Percentiles rank a stretch among this genome's conserved stretches.
phyloP scores from a whole-genome alignment of 2,888 invertebrate genomes.

The Melieria crassipennis region DNA sequence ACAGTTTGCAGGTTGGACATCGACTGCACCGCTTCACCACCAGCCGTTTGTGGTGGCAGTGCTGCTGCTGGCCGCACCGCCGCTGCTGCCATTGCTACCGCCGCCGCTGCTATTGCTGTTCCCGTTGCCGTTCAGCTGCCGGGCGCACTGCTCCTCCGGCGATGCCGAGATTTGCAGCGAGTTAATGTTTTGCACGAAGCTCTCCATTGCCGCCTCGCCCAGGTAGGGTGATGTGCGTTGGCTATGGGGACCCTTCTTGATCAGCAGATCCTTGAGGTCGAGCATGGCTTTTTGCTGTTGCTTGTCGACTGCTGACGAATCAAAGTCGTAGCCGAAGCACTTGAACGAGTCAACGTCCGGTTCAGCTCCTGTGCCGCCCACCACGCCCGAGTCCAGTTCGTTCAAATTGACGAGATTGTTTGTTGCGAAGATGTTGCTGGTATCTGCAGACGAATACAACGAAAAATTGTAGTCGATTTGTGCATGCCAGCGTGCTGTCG shows the following conservation, averaged over 20 bases:
- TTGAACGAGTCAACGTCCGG: conserved; percentile 88
- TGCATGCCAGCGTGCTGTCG: background rate
- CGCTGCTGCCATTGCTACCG: conserved; percentile 32
- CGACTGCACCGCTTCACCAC: conserved; percentile 43
- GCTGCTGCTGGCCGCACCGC: conserved; percentile 24
- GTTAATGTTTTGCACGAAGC: conserved; percentile 62
- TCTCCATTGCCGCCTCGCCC: conserved; percentile 60
- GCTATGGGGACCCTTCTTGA: conserved; percentile 58
- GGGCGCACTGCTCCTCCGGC: conserved; percentile 57
- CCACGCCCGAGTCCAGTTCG: conserved; percentile 80
- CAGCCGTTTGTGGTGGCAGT: conserved; percentile 44
- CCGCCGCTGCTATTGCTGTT: conserved; percentile 40
- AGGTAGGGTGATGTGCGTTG: conserved; percentile 62
- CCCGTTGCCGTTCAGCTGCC: conserved; percentile 52
- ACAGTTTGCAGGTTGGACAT: conserved; percentile 6
- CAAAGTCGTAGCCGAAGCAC: conserved; percentile 85
- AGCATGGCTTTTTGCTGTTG: conserved; percentile 79
- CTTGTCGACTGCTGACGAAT: conserved; percentile 70
- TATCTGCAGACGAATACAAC: conserved; percentile 47
- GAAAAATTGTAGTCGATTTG: background rate
- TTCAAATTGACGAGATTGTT: conserved; percentile 83
- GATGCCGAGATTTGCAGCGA: conserved; percentile 56
- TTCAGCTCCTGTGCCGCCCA: conserved; percentile 12
- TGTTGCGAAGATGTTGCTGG: conserved; percentile 78
- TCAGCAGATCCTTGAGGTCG: conserved; percentile 81